phyloP scores from a whole-genome alignment of 2,797 vertebrate species.

The Acanthis flammea region DNA sequence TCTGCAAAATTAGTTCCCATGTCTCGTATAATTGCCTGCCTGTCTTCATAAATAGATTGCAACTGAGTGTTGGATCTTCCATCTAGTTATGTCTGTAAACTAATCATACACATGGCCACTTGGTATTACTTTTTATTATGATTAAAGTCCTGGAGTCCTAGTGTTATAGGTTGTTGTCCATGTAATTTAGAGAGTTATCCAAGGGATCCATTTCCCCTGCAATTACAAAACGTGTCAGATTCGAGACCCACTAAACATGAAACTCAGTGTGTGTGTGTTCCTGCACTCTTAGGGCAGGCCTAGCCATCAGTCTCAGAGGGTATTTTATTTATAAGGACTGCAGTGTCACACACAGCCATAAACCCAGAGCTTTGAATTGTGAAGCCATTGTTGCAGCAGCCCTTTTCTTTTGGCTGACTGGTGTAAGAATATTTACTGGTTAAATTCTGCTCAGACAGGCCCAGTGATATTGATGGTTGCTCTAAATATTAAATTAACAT shows the following conservation, averaged over 20 bases:
- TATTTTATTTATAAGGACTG: not conserved
- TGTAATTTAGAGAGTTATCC: not conserved
- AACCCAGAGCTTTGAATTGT: not conserved
- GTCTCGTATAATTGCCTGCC: conserved; percentile 7
- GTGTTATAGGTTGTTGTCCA: not conserved
- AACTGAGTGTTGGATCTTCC: not conserved
- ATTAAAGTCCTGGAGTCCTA: not conserved
- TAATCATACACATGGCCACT: conserved; percentile 27
- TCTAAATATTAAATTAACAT: not conserved
- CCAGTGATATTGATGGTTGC: not conserved
- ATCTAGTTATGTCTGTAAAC: conserved; percentile 24
- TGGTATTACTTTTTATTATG: conserved; percentile 26
- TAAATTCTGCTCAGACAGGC: not conserved
- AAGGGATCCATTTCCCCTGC: not conserved
- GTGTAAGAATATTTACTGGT: not conserved
- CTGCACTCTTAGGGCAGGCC: not conserved
- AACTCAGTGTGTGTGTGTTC: not conserved
- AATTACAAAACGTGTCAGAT: not conserved
- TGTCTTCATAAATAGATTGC: conserved; percentile 50
- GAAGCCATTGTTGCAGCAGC: not conserved
- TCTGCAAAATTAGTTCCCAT: conserved; percentile 14
- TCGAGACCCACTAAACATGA: not conserved
- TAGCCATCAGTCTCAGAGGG: not conserved
- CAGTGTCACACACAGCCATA: not conserved
- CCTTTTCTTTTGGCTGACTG: not conserved